phyloP scores from a whole-genome alignment of 2,888 invertebrate species.

The Tanypteryx hageni region DNA sequence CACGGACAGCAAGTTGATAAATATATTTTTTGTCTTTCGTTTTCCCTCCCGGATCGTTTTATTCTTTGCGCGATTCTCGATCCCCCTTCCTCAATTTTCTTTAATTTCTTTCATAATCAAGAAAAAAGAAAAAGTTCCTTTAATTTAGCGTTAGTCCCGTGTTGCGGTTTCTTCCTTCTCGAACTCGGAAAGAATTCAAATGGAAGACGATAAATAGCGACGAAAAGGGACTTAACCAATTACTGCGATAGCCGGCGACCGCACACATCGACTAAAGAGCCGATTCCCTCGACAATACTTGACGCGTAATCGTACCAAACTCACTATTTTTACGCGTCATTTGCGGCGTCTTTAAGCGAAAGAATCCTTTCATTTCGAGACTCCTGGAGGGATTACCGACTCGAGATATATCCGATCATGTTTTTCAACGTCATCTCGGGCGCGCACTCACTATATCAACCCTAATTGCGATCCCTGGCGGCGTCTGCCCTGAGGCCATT shows the following conservation, averaged over 20 bases:
- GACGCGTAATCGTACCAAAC: neutral
- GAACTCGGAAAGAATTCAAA: neutral
- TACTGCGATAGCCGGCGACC: neutral
- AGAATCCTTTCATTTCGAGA: too few species aligned
- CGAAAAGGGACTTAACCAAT: neutral
- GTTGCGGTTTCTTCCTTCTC: neutral
- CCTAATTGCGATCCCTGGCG: too few species aligned
- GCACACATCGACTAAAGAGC: neutral
- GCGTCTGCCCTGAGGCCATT: too few species aligned
- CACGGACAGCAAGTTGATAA: slow-evolving; percentile 26
- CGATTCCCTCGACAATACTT: neutral
- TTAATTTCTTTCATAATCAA: neutral
- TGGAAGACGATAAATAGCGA: neutral
- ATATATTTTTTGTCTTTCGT: neutral
- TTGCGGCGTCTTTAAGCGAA: neutral
- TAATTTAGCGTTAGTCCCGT: neutral
- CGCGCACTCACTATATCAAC: too few species aligned
- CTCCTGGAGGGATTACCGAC: too few species aligned
- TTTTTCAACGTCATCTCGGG: too few species aligned
- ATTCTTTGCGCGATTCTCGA: too few species aligned
- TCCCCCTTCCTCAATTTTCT: neutral
- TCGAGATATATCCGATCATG: too few species aligned
- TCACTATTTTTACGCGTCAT: neutral
- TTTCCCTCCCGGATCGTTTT: neutral
- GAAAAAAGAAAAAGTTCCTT: neutral